A percentile compares a stretch with the other conserved stretches of the same genome.
These are phyloP conservation scores for Cercopithecus mona DNA, from an alignment of 2,113 vertebrate species.

Conservation along the genomic window DNA sequence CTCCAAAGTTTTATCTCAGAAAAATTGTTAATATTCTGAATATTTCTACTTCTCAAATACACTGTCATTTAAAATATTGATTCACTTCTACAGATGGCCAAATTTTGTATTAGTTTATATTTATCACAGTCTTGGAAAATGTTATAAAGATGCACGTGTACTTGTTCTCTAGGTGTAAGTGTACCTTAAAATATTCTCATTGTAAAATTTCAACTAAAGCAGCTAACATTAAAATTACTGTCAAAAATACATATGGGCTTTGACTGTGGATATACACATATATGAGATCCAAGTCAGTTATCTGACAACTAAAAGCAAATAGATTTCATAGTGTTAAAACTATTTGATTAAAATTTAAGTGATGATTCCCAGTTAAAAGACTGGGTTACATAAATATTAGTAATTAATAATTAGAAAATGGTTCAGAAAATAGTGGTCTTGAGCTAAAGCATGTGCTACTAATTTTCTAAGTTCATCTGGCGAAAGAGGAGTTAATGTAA, in stretches of 20 bases:
- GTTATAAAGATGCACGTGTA: not conserved
- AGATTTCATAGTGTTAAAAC: not conserved
- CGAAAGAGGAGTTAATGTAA: conserved; percentile 9
- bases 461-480: not conserved
- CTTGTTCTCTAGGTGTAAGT: not conserved
- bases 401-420: not conserved
- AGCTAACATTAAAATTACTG: not conserved
- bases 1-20: conserved; percentile 3
- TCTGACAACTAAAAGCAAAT: conserved; percentile 2
- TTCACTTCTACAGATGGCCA: conserved; percentile 44
- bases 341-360: conserved; percentile 30
- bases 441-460: not conserved
- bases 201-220: not conserved
- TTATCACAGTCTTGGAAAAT: conserved; percentile 53
- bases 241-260: not conserved
- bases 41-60: conserved; percentile 44
- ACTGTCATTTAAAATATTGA: conserved; percentile 63
- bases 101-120: conserved; percentile 52
- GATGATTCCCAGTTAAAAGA: not conserved
- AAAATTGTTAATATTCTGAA: conserved; percentile 37
- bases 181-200: not conserved
- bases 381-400: not conserved
- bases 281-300: not conserved
- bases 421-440: not conserved
- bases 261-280: not conserved